Evolutionary conservation across 2,113 vertebrate species (phyloP).

Genomic region (Lycaon pictus): DNA sequence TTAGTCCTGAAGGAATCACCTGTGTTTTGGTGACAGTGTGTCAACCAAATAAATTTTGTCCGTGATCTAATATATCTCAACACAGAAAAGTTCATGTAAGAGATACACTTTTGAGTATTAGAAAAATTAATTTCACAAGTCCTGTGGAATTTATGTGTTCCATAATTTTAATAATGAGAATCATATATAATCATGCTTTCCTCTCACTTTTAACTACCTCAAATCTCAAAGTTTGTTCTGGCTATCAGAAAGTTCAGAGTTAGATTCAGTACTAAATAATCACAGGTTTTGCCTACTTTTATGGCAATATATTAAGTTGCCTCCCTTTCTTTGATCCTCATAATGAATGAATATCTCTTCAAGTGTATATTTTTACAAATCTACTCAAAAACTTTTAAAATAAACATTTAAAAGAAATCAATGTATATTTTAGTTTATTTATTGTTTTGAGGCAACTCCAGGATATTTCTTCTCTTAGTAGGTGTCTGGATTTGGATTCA

Average conservation of each 20-base stretch:
- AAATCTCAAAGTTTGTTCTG: background rate
- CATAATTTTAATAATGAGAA: background rate
- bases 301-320: background rate
- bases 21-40: background rate
- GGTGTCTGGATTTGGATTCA: background rate
- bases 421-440: background rate
- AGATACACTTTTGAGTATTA: background rate
- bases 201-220: background rate
- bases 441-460: background rate
- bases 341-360: background rate
- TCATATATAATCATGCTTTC: background rate
- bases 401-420: background rate
- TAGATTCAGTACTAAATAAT: background rate
- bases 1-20: background rate
- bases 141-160: background rate
- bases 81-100: background rate
- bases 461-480: background rate
- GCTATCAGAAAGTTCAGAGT: background rate
- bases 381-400: background rate
- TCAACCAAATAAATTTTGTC: background rate
- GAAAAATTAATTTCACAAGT: background rate
- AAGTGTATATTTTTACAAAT: background rate
- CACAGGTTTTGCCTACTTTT: background rate
- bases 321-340: background rate
- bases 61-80: background rate